Base-by-base conservation (phyloP, 2,888 invertebrate species). In the Mythimna lalbum region DNA sequence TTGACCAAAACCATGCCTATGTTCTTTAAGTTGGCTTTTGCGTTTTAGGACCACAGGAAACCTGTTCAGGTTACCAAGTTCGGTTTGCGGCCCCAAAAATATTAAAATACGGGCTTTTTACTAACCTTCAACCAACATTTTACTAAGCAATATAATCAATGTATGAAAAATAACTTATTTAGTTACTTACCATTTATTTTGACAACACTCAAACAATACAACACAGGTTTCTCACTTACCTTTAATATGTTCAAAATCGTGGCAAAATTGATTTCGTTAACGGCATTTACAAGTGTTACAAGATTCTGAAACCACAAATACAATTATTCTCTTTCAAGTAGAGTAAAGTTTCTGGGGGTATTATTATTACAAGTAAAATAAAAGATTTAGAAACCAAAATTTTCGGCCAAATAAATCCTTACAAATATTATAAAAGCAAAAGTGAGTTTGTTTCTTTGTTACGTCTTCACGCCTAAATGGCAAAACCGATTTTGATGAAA, bases 251-350 rank as follows among this genome's bases (percentile, higher is more conserved):
- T 56, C 47, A 65, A 43, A 19, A 79, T 23, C n/a, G 53, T 67
- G 14, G 59, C 14, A 14, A 49, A 33, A 14, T 77, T 43, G 17
- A 60, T 53, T 9, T 68, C 14, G 3, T 36, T 2, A 2, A 1
- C 36, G 10, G 77, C 59, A 49, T 55, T 62, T 17, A 53, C 59
- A 60, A 81, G 12, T 12, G 27, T 49, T 47, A 73, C 10, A 4
- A 75, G 21, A 49, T 63, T 73, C 78, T 79, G 78, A 59, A 79
- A 79, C 1, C 17, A 71, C 23, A 4, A 31, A 56, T 9, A 49
- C 17, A 53, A 10, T 2, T n/a, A 14, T 1, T 10, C 10, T 33
- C 7, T 23, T 36, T n/a, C 10, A 31, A 19, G 10, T 19, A 31
- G 1, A 4, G 19, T 19, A 19, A 19, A 19, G 19, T 2, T 47